Percentiles rank a stretch among this genome's conserved stretches.
phyloP scores from a whole-genome alignment of 1,140 invertebrate genomes.

The Leptopilina boulardi region DNA sequence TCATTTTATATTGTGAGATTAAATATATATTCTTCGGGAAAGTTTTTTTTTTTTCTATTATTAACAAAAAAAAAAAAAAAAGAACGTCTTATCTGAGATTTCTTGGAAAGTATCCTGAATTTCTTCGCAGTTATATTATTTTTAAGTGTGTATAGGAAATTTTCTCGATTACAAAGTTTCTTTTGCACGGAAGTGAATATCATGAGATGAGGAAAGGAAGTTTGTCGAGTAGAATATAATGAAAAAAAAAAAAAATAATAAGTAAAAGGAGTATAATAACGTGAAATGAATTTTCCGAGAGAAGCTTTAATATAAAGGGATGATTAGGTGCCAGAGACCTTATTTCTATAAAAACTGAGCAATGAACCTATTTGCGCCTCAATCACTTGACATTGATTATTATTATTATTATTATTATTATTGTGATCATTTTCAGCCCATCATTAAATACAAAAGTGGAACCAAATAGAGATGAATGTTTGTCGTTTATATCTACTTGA shows the following conservation, averaged over 20 bases:
- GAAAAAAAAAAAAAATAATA: background rate
- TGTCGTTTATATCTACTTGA: conserved; percentile 25
- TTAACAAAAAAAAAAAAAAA: too few relatives aligned
- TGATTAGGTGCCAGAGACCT: background rate
- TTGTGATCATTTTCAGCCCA: conserved; percentile 14
- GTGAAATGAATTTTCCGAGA: conserved; percentile 18
- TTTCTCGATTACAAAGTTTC: background rate
- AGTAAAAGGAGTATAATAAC: background rate
- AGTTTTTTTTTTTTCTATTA: background rate
- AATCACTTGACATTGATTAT: background rate
- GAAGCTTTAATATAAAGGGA: conserved; percentile 23
- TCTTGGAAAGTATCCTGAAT: too few relatives aligned
- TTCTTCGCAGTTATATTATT: too few relatives aligned
- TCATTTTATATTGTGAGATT: too few relatives aligned
- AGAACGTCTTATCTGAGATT: too few relatives aligned
- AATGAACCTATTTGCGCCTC: background rate
- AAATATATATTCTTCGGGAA: too few relatives aligned
- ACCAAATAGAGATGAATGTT: background rate
- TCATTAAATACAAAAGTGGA: background rate
- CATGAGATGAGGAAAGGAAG: background rate
- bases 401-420: too few relatives aligned
- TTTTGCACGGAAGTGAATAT: background rate
- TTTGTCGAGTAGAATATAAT: background rate
- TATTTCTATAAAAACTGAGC: conserved; percentile 11
- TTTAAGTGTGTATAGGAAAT: too few relatives aligned